Evolutionary conservation across 2,797 vertebrate genomes (phyloP).

Genomic region (Antrozous pallidus): DNA sequence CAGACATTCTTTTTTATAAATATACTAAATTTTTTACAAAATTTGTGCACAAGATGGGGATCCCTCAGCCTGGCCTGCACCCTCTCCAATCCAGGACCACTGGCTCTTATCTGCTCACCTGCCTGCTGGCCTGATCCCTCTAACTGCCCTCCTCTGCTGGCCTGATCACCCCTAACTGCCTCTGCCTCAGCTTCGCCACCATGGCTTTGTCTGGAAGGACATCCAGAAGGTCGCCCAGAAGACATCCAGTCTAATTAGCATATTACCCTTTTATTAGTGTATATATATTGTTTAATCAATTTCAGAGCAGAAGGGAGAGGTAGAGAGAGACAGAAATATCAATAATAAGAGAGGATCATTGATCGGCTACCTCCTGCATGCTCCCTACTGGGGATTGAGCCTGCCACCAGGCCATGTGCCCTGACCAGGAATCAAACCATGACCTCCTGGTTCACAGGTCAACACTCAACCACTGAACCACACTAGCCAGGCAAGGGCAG

Average conservation of each 20-base stretch:
- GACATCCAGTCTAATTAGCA: no score
- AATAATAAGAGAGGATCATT: background rate
- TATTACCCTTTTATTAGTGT: background rate
- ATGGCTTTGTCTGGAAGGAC: no score
- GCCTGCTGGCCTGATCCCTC: no score
- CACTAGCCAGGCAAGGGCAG: background rate
- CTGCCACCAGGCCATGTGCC: background rate
- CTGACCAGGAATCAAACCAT: background rate
- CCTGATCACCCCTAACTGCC: no score
- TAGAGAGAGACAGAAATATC: background rate
- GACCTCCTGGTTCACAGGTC: background rate
- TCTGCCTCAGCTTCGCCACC: no score
- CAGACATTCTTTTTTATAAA: background rate
- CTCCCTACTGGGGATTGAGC: background rate
- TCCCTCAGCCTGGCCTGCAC: no score
- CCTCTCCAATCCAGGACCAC: no score
- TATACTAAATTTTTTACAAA: no score
- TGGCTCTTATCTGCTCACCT: no score
- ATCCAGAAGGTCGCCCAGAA: no score
- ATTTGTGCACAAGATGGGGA: no score
- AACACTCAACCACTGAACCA: background rate
- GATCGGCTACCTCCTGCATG: background rate
- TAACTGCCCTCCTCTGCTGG: no score
- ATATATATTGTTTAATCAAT: background rate
- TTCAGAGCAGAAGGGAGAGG: background rate